These are phyloP conservation scores for Callipepla squamata DNA, from an alignment of 2,113 vertebrate species.

Conservation along the genomic window DNA sequence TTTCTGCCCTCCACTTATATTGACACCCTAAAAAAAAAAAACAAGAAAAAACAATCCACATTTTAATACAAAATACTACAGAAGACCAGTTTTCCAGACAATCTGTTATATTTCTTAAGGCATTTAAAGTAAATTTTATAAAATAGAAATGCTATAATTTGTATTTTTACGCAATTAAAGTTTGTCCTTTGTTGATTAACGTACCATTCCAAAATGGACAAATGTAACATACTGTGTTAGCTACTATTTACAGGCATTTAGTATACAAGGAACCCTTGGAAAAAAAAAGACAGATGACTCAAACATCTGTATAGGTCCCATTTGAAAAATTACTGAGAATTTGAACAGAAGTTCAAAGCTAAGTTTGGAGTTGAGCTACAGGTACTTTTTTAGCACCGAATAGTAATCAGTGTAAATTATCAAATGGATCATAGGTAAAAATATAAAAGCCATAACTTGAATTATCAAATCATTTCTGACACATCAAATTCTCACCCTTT, in stretches of 20 bases:
- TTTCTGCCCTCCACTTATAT: slow-evolving; percentile 87
- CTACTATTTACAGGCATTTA: background rate
- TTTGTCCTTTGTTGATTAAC: background rate
- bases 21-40: slow-evolving; percentile 76
- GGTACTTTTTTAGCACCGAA: background rate
- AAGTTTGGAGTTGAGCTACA: background rate
- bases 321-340: background rate
- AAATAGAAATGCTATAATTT: background rate
- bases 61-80: background rate
- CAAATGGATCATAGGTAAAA: background rate
- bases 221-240: background rate
- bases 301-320: background rate
- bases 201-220: background rate
- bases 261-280: background rate
- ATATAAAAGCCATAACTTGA: background rate
- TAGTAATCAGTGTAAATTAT: background rate
- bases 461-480: background rate
- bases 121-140: background rate
- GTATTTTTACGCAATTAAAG: background rate
- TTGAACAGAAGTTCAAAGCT: background rate
- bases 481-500: slow-evolving; percentile 73
- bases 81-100: background rate
- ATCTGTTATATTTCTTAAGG: background rate
- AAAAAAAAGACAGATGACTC: background rate
- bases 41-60: background rate